phyloP scores from a whole-genome alignment of 2,797 vertebrate species.

The Australoheros facetus region DNA sequence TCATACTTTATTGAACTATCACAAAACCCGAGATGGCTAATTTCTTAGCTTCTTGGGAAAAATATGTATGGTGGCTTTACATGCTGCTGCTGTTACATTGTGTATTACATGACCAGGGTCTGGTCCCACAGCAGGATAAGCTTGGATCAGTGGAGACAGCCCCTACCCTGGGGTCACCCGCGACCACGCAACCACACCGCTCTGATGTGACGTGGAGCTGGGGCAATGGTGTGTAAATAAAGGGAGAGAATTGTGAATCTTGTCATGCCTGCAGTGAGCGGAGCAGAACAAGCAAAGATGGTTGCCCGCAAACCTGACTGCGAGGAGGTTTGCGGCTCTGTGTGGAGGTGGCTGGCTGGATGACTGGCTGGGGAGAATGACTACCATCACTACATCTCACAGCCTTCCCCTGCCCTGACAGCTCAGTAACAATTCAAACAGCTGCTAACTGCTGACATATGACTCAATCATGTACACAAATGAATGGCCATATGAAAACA shows the following conservation, averaged over 20 bases:
- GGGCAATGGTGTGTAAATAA: constrained; percentile 97
- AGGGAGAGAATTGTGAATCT: constrained; percentile 89
- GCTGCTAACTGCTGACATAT: constrained; percentile 79
- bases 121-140: constrained; percentile 81
- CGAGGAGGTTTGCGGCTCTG: constrained; percentile 73
- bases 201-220: constrained; percentile 87
- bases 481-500: constrained; percentile 66
- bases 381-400: constrained; percentile 51
- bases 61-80: constrained; percentile 79
- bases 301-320: constrained; percentile 90
- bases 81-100: constrained; percentile 65
- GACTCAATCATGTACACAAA: constrained; percentile 71
- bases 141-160: constrained; percentile 93
- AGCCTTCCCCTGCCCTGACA: constrained; percentile 76
- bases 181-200: constrained; percentile 78
- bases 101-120: constrained; percentile 74
- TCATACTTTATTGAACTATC: not conserved
- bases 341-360: constrained; percentile 76
- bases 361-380: constrained; percentile 51
- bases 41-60: constrained; percentile 60
- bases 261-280: constrained; percentile 80
- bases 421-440: constrained; percentile 83
- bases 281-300: constrained; percentile 92
- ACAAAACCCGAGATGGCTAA: constrained; percentile 12
- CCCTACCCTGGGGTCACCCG: constrained; percentile 86